Evolutionary conservation across 1,140 invertebrate species (phyloP), one percentile per base, ranked within the genome.

Genomic region (Drosophila saltans): DNA sequence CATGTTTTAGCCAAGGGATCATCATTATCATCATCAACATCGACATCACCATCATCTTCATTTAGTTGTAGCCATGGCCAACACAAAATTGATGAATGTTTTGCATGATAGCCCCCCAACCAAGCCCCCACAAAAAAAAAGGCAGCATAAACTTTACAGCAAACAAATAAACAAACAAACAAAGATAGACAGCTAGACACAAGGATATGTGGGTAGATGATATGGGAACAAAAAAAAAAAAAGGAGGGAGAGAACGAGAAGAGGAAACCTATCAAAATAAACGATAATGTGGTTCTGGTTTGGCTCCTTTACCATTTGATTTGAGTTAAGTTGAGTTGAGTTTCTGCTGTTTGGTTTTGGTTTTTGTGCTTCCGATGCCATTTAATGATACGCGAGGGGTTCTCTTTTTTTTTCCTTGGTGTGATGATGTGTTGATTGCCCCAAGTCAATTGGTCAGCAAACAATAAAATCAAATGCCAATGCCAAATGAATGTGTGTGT

Each of bases 41-140:
- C 8, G 30, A 52, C 26, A 39, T 56, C 48, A 67, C 2, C 8
- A 45, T 64, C 10, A 26, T 21, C 36, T 24, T 30, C 24, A 9
- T 11, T 55, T 36, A 16, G 57, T 45, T 40, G 55, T 43, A 64
- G 63, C 30, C 39, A 66, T 64, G 67, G 80, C 79, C 72, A 86
- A 77, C 76, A 77, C 76, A 66, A 78, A 80, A 80, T 89, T 88
- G 84, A 88, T 88, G 80, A 89, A 88, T 88, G 80, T 75, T 84
- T 75, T 83, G 61, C 75, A 80, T 80, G 77, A 80, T 80, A 73
- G 56, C 52, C 6, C 16, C 26, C 79, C 16, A 16, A 30, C 4
- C 28, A 2, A 30, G 28, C 28, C 28, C 2, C 59, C 21, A 28
- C 63, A 75, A 11, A 11, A 36, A 57, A 61, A 68, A 68, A 52